Percentiles rank a stretch among this genome's conserved stretches.
phyloP scores from a whole-genome alignment of 1,140 invertebrate species.

The Lepidotrigona ventralis region DNA sequence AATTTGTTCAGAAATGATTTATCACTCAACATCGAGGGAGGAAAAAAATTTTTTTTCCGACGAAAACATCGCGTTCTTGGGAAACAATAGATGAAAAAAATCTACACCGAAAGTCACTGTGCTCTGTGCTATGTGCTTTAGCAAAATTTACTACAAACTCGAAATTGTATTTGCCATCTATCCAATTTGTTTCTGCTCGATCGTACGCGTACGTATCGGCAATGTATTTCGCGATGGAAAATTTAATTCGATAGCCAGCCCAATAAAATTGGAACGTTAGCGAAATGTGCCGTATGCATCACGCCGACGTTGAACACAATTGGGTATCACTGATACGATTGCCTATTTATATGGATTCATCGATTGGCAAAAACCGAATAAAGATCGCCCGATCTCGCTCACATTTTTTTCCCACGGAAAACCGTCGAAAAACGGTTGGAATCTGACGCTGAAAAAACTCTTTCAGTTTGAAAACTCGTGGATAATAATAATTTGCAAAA shows the following conservation, averaged over 20 bases:
- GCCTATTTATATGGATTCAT: background rate
- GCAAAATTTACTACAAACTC: background rate
- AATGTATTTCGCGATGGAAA: background rate
- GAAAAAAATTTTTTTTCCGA: too few relatives aligned
- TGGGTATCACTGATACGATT: background rate
- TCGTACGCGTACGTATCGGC: background rate
- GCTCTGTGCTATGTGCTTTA: background rate
- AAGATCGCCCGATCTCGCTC: background rate
- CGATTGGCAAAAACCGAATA: background rate
- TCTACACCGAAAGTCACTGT: background rate
- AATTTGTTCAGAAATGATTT: too few relatives aligned
- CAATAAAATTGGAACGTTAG: constrained; percentile 1
- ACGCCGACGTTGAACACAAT: background rate
- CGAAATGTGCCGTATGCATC: background rate
- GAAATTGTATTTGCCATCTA: background rate
- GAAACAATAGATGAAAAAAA: background rate
- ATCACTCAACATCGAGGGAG: too few relatives aligned
- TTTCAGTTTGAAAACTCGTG: too few relatives aligned
- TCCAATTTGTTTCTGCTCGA: background rate
- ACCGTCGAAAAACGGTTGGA: background rate
- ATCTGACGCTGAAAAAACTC: background rate
- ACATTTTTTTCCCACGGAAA: background rate
- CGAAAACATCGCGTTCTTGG: too few relatives aligned
- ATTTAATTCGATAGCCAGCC: background rate
- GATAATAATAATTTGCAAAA: too few relatives aligned